Evolutionary conservation across 2,113 vertebrate species (phyloP), one percentile per base, ranked within the genome.

Genomic region (Microtus ochrogaster): DNA sequence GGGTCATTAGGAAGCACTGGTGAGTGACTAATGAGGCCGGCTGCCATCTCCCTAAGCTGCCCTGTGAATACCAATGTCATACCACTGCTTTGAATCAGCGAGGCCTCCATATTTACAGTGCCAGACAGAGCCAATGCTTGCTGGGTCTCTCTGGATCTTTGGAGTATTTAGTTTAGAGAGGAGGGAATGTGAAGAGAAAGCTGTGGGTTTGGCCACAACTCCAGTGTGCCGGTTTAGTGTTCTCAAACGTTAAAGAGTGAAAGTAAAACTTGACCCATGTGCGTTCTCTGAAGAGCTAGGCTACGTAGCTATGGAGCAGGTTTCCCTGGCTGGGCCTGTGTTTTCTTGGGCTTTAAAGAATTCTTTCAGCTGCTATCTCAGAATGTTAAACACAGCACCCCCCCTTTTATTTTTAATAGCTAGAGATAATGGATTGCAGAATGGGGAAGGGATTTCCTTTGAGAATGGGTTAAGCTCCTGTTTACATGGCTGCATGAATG

Each of bases 341-440:
- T 95, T 77, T 91, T 77, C 47, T 92, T 66, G 65, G 47, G 36
- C 24, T 73, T 94, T 95, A 91, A 84, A 73, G 66, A 92, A 72
- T 21, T 1, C 30, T 85, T 88, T 84, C 41, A 93, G 30, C 58
- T 73, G 41, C 85, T 44, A n/a, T 65, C 44, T 90, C 86, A 5
- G 22, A 88, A 41, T 73, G 66, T 68, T 47, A 33, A 14, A 70
- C 8, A 39, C 13, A 9, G 16, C 7, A 70, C 28, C 28, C 2
- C 2, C 12, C 30, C 24, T 93, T 12, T 47, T 84, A 86, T 82
- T 47, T 84, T 89, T 82, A 63, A 58, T 17, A 88, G 76, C 21
- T 28, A 5, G 63, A 87, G 30, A 91, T 92, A 79, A 66, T 26
- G 36, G 26, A 26, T 93, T 36, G 65, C 28, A 65, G 66, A 82